phyloP scores from a whole-genome alignment of 2,797 vertebrate genomes.

The Brotula barbata region DNA sequence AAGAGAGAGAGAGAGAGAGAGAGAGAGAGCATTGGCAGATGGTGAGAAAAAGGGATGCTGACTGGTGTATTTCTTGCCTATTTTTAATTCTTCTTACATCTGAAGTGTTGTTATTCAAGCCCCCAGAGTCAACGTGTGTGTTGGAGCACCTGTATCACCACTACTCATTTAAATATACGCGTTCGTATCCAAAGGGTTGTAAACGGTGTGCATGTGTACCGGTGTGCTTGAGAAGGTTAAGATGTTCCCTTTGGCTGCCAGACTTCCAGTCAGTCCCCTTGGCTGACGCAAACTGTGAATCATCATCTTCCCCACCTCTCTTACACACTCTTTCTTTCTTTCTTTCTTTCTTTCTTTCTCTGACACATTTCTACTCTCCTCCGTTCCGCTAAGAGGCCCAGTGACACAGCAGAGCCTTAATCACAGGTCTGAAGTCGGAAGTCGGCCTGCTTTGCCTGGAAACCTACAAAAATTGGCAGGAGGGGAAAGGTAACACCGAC shows the following conservation, averaged over 20 bases:
- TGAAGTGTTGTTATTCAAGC: constrained; percentile 50
- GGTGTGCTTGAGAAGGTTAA: constrained; percentile 52
- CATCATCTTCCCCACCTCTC: constrained; percentile 57
- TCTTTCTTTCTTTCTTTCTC: constrained; percentile 40
- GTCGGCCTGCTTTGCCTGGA: constrained; percentile 41
- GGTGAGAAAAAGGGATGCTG: constrained; percentile 50
- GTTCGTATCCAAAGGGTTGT: constrained; percentile 14
- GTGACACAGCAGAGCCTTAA: constrained; percentile 72
- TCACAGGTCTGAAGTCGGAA: constrained; percentile 60
- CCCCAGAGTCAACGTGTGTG: constrained; percentile 30
- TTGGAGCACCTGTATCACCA: constrained; percentile 16
- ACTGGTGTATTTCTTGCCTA: constrained; percentile 53
- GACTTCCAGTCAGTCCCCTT: constrained; percentile 69
- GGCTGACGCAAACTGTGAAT: constrained; percentile 76
- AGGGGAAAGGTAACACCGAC: constrained; percentile 25
- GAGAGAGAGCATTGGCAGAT: constrained; percentile 23
- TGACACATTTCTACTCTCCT: constrained; percentile 66
- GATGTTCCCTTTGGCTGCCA: constrained; percentile 60
- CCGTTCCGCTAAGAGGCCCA: constrained; percentile 59
- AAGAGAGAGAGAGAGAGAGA: not conserved
- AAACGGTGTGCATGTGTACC: constrained; percentile 32
- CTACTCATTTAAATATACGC: constrained; percentile 20
- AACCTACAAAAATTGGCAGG: constrained; percentile 19
- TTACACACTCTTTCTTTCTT: constrained; percentile 5
- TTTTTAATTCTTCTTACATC: constrained; percentile 63